phyloP scores from a whole-genome alignment of 2,797 vertebrate genomes.

The Mergus octosetaceus region DNA sequence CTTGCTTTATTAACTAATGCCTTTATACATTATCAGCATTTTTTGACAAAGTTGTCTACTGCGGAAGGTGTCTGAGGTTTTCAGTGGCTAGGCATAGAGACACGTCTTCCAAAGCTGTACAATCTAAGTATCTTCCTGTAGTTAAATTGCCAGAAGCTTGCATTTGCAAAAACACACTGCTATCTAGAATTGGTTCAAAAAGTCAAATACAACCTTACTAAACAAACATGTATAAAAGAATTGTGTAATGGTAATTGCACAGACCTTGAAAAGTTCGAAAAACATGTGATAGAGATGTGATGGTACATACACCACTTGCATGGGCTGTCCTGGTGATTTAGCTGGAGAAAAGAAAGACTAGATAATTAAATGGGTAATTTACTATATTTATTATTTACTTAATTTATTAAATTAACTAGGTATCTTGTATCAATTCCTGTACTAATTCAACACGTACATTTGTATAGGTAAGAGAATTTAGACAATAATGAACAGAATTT shows the following conservation, averaged over 20 bases:
- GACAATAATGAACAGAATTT: not conserved
- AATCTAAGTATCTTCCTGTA: not conserved
- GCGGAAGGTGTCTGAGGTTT: not conserved
- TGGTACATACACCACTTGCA: conserved; percentile 94
- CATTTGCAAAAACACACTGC: not conserved
- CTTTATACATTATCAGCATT: not conserved
- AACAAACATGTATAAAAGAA: conserved; percentile 17
- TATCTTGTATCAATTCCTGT: not conserved
- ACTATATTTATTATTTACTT: too few species aligned
- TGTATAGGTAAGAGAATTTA: not conserved
- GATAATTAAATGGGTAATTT: not conserved
- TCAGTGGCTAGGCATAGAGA: not conserved
- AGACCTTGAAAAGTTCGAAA: conserved; percentile 99
- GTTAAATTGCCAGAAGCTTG: not conserved
- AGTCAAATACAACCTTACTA: not conserved
- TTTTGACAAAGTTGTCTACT: not conserved
- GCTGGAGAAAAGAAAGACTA: conserved; percentile 75
- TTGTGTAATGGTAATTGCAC: conserved; percentile 60
- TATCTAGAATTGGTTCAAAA: not conserved
- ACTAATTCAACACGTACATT: not conserved
- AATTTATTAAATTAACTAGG: not conserved
- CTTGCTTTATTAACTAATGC: not conserved
- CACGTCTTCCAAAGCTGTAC: not conserved
- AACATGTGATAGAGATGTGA: conserved; percentile 99
- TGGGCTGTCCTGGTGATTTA: conserved; percentile 84